These are phyloP conservation scores for Tetrax tetrax DNA, from an alignment of 2,113 vertebrate species.

Conservation along the genomic window DNA sequence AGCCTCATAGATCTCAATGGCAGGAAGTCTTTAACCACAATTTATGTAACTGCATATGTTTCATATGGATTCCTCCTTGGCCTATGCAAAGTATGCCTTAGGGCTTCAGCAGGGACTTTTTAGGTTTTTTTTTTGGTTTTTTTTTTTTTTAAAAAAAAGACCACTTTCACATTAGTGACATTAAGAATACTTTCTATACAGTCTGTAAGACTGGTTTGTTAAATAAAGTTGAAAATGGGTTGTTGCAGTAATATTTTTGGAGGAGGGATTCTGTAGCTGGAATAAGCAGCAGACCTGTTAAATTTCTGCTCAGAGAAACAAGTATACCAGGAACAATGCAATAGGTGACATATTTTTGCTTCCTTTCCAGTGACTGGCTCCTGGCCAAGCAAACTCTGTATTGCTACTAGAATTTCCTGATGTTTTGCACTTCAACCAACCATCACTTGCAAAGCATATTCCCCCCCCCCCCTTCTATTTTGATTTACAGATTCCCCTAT, in stretches of 20 bases:
- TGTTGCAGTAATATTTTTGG: not conserved
- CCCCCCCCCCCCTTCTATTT: fast-evolving
- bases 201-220: not conserved
- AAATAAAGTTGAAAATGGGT: not conserved
- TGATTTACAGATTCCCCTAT: not conserved
- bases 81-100: not conserved
- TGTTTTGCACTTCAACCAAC: not conserved
- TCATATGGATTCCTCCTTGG: not conserved
- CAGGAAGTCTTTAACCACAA: conserved; percentile 54
- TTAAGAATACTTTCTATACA: not conserved
- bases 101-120: not conserved
- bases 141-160: not conserved
- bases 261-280: not conserved
- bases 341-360: not conserved
- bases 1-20: not conserved
- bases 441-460: not conserved
- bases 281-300: not conserved
- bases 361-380: not conserved
- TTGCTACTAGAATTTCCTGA: not conserved
- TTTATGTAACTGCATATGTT: conserved; percentile 21
- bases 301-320: not conserved
- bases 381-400: not conserved
- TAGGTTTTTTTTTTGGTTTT: not conserved
- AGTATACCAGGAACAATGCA: not conserved
- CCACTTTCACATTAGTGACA: not conserved